Evolutionary conservation across 2,113 vertebrate species (phyloP).

Genomic region (Bufo bufo): DNA sequence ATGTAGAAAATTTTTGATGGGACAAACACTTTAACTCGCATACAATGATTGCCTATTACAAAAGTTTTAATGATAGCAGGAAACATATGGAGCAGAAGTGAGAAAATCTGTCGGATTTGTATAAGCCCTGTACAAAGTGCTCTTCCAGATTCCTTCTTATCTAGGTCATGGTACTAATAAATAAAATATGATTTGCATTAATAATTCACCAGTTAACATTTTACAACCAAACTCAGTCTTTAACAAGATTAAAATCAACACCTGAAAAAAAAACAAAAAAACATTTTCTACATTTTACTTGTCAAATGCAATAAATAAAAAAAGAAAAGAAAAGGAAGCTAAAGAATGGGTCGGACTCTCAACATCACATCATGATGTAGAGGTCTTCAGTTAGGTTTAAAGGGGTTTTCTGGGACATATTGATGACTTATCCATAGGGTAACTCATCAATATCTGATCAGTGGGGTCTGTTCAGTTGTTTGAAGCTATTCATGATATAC

Average conservation of each 20-base stretch:
- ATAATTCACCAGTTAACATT: constrained; percentile 43
- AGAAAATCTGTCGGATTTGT: constrained; percentile 2
- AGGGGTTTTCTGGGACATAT: too few species aligned
- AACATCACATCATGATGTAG: background rate
- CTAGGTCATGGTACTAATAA: constrained; percentile 41
- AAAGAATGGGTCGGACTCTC: background rate
- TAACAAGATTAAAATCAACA: constrained; percentile 40
- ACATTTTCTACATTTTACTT: background rate
- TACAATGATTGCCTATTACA: background rate
- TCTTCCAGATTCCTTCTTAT: constrained; percentile 16
- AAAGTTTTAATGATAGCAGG: background rate
- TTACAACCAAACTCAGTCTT: background rate
- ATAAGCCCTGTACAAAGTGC: background rate
- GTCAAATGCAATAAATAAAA: background rate
- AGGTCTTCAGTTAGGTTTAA: background rate
- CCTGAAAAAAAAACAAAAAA: background rate
- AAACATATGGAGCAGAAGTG: background rate
- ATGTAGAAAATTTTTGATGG: too few species aligned
- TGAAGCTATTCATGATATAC: too few species aligned
- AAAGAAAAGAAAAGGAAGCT: background rate
- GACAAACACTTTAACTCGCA: too few species aligned
- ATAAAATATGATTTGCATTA: constrained; percentile 50
- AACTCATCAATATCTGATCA: too few species aligned
- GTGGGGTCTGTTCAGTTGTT: too few species aligned
- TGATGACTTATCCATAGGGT: too few species aligned